Conservation (phyloP, 1,140 invertebrate genomes). For the Panagrolaimus sp. region DNA sequence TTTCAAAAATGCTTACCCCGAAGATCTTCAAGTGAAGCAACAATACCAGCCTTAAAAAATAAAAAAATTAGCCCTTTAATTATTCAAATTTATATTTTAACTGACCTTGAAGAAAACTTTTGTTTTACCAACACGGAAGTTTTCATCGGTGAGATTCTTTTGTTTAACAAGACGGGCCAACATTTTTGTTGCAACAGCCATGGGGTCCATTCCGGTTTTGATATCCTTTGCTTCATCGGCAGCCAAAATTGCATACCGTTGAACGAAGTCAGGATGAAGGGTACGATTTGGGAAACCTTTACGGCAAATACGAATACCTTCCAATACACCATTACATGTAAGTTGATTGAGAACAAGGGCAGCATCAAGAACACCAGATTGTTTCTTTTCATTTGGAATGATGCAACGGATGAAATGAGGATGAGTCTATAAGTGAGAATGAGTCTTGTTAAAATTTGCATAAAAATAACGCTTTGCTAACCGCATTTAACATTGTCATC, state of each 20-base stretch:
- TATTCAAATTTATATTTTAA: conserved; percentile 15
- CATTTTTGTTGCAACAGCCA: conserved; percentile 36
- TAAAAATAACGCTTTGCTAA: too few relatives aligned
- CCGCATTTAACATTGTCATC: conserved; percentile 47
- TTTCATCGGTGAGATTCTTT: conserved; percentile 37
- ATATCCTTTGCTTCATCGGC: conserved; percentile 50
- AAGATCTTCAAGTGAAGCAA: conserved; percentile 99
- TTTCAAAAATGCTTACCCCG: conserved; percentile 94
- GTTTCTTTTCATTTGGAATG: conserved; percentile 98
- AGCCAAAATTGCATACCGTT: conserved; percentile 73
- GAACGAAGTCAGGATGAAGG: conserved; percentile 98
- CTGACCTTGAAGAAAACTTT: conserved; percentile 66
- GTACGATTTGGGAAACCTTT: conserved; percentile 99
- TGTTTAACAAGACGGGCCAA: conserved; percentile 69
- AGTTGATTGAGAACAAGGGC: conserved; percentile 66
- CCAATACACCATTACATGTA: conserved; percentile 99
- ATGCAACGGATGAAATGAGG: conserved; percentile 99
- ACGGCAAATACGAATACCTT: conserved; percentile 99
- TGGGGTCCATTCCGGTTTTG: conserved; percentile 46
- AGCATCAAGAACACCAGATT: conserved; percentile 66
- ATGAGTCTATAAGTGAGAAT: conserved; percentile 73
- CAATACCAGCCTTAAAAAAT: conserved; percentile 98
- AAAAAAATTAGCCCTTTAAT: neutral
- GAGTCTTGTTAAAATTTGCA: conserved; percentile 65
- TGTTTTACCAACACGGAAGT: conserved; percentile 56